Base-by-base conservation (phyloP, 2,888 invertebrate species). In the Tinea pellionella region DNA sequence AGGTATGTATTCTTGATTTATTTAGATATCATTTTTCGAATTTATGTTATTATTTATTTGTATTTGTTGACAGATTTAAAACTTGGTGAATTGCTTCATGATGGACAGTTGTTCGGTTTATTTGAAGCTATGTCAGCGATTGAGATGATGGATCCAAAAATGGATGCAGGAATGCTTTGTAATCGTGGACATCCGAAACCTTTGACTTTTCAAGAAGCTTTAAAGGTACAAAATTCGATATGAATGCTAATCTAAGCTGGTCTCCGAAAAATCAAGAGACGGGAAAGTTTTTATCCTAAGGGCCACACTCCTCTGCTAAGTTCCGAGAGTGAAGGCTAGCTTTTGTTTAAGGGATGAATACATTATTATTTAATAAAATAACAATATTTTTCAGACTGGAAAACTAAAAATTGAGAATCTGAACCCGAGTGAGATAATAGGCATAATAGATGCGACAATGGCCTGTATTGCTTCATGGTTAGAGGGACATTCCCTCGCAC, bases 71-170 rank as follows among this genome's bases (percentile, higher is more conserved):
- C 68, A 92, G 96, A 95, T 72, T 84, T 98, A 62, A 89, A 93
- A 68, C 88, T 98, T 59, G 98, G 98, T 1, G 97, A 98, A 78
- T 83, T 98, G 32, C 86, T 97, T 7, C 97, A 98, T 71, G 97
- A 98, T 89, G 94, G 95, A 59, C 83, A 87, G 60, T 80, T 94
- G 16, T 96, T 94, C 88, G 96, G 97, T 2, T 87, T 99, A 42
- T 97, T 97, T 81, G 99, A 99, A 78, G 99, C 98, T 0, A 99
- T 99, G 99, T 98, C 98, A 0, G 99, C 99, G 0, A 99, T 99
- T 69, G 99, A 99, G 83, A 97, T 99, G 96, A 99, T 99, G 99
- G 99, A 99, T 77, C 98, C 99, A 0, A 99, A 99, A 89, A 99
- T 99, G 99, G 99, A 99, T 89, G 97, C 98, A 0, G 99, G 99